phyloP scores from a whole-genome alignment of 2,797 vertebrate genomes.

The Gymnodraco acuticeps region DNA sequence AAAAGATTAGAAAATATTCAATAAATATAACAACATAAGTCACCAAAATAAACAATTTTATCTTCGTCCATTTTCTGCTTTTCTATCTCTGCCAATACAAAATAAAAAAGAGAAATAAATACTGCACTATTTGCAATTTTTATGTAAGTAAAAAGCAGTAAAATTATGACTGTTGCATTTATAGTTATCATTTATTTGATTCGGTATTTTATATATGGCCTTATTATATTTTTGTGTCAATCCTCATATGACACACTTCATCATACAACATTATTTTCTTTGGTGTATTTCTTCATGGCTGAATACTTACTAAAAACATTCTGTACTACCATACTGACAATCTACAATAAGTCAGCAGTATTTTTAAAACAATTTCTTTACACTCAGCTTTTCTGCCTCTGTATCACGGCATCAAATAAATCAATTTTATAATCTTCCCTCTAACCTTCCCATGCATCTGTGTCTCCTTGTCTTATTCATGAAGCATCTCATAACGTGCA shows the following conservation, averaged over 20 bases:
- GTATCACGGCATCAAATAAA: slow-evolving; percentile 5
- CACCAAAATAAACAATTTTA: background rate
- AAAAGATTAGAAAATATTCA: background rate
- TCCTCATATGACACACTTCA: background rate
- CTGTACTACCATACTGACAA: background rate
- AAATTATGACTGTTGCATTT: no score
- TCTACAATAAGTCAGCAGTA: background rate
- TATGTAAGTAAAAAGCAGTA: background rate
- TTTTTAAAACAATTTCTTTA: background rate
- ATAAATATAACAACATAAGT: background rate
- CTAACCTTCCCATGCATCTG: slow-evolving; percentile 41
- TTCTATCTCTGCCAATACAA: background rate
- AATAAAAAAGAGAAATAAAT: background rate
- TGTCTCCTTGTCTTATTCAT: slow-evolving; percentile 83
- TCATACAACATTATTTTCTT: background rate
- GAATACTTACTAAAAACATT: background rate
- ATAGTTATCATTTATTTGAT: no score
- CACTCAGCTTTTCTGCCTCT: slow-evolving; percentile 7
- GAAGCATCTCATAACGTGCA: slow-evolving; percentile 90
- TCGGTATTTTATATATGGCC: no score
- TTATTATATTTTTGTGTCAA: background rate
- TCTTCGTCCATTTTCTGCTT: background rate
- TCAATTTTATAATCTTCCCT: slow-evolving; percentile 5
- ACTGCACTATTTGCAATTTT: background rate
- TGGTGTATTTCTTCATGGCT: background rate